Evolutionary conservation across 2,888 invertebrate species (phyloP), one percentile per base, ranked within the genome.

Genomic region (Agonopterix arenella): DNA sequence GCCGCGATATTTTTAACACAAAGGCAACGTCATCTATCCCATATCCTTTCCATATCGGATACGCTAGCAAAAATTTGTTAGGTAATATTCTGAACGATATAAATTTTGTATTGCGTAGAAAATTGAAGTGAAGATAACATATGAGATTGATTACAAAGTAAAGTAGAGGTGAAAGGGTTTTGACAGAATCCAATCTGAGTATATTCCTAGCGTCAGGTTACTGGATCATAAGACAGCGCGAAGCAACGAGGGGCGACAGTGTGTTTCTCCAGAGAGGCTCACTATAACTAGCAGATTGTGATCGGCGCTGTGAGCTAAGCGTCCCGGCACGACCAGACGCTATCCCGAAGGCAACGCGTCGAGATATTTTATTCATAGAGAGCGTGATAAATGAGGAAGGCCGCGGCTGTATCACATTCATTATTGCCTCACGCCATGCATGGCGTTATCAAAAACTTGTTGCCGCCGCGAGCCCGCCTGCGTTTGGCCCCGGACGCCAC

Each of bases 361-460:
- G 73, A 78, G 78, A 86, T 83, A 84, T 84, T 83, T 85, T 85
- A 88, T 86, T 86, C 85, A 85, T 84, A 83, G 80, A 76, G 71
- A 70, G 62, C 69, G 74, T 85, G 85, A 86, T 84, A 85, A 85
- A 86, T 84, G 83, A 81, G 77, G 68, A 73, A 77, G 71, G 76
- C 74, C 68, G 73, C 62, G 71, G 75, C 72, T 74, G 76, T 82
- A 84, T 80, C 80, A 84, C 84, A 86, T 88, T 84, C 79, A 88
- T 85, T 86, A 88, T 77, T 72, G 76, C 78, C 73, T 78, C 78
- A 72, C 70, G 66, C 74, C 80, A 80, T 75, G 80, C 75, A 76
- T 73, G 75, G 73, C 71, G 76, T 84, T 86, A 86, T 86, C 84
- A 84, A 81, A 80, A 84, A 84, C 84, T 83, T 74, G 84, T 84